phyloP scores from a whole-genome alignment of 2,888 invertebrate genomes.

The Drosophila suboccidentalis region DNA sequence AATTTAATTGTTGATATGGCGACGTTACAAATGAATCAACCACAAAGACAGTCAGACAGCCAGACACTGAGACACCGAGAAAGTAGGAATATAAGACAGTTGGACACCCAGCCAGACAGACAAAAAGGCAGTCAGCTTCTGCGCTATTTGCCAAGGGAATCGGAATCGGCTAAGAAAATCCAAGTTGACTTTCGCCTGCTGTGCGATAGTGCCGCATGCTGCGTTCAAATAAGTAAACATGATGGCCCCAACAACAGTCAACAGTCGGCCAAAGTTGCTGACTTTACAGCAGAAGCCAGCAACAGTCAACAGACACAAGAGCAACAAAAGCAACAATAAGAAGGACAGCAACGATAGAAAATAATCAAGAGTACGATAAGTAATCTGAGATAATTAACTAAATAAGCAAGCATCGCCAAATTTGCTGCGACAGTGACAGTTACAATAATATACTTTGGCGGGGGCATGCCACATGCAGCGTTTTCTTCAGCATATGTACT shows the following conservation, averaged over 20 bases:
- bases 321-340: constrained; percentile 19
- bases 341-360: constrained; percentile 55
- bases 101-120: constrained; percentile 11
- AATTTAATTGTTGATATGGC: constrained; percentile 81
- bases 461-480: constrained; percentile 31
- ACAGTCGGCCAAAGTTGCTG: constrained; percentile 65
- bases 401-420: constrained; percentile 75
- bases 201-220: constrained; percentile 72
- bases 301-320: constrained; percentile 29
- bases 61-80: neutral
- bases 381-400: constrained; percentile 78
- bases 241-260: constrained; percentile 49
- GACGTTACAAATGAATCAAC: constrained; percentile 70
- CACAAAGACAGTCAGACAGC: constrained; percentile 27
- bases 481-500: constrained; percentile 19
- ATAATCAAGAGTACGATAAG: constrained; percentile 73
- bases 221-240: constrained; percentile 78
- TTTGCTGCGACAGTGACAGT: constrained; percentile 64
- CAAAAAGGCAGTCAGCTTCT: constrained; percentile 21
- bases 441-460: constrained; percentile 21
- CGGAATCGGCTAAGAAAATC: constrained; percentile 65
- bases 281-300: constrained; percentile 65
- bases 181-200: constrained; percentile 75
- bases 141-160: constrained; percentile 57
- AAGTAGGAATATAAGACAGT: neutral